Base-by-base conservation (phyloP, 2,888 invertebrate species). In the Brachylomia viminalis region DNA sequence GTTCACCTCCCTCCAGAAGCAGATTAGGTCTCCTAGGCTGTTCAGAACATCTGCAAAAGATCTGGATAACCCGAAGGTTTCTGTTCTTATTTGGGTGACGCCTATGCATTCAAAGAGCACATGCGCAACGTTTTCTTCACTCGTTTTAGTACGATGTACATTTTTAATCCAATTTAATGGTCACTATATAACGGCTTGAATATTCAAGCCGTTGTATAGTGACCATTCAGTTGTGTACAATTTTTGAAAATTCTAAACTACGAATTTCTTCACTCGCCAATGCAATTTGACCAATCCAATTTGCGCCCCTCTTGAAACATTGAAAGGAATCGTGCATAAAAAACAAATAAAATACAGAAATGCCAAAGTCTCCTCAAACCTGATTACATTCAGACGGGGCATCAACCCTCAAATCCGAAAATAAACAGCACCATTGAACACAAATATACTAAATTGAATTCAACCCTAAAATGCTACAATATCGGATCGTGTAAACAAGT, bases 391-490 rank as follows among this genome's bases (percentile, higher is more conserved):
- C 52, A 80, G 68, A 77, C 71, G 38, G 72, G 20, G 59, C 83
- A 77, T 74, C 68, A 80, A 73, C 71, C 77, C 86, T 82, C 72
- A 83, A 88, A 87, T 80, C 66, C 45, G 23, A 72, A 70, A 67
- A 85, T 82, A 86, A 86, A 86, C 80, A 81, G 72, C 69, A 65
- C 49, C 78, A 79, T 77, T 65, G 56, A 83, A 81, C 66, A 82
- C 76, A 78, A 87, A 82, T 75, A 83, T 72, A 75, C 69, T n/a
- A 83, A 83, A 87, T 86, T 76, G 79, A 85, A 87, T 85, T 82
- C 77, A 75, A 80, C 77, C 85, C 79, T 74, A 82, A 84, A 84
- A 80, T 75, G 75, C 75, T 80, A 83, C 76, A 82, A 85, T 85
- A 85, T 79, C 76, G 82, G 70, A 72, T 71, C 66, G 68, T 81